A percentile compares a stretch with the other conserved stretches of the same genome.
phyloP scores from a whole-genome alignment of 1,140 invertebrate genomes.

The Spodoptera litura region DNA sequence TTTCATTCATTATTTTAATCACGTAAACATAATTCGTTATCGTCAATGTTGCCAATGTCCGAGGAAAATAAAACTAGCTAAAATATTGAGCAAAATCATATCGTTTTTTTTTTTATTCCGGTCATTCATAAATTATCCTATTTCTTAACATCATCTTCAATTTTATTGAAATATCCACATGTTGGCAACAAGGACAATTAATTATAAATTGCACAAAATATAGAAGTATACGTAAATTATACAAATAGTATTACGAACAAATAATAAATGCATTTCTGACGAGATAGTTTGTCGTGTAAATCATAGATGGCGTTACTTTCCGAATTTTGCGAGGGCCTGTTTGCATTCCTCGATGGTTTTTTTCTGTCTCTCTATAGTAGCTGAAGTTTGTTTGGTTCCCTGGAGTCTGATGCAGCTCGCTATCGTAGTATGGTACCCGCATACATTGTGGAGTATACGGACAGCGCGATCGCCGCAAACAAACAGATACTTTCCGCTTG shows the following conservation, averaged over 20 bases:
- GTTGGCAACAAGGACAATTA: slow-evolving; percentile 38
- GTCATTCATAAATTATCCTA: neutral
- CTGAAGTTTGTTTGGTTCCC: slow-evolving; percentile 88
- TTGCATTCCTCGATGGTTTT: slow-evolving; percentile 90
- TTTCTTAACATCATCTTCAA: neutral
- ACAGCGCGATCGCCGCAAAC: slow-evolving; percentile 92
- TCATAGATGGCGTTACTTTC: slow-evolving; percentile 60
- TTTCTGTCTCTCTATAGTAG: slow-evolving; percentile 91
- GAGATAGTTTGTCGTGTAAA: slow-evolving; percentile 30
- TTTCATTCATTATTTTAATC: neutral
- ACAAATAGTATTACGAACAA: slow-evolving; percentile 44
- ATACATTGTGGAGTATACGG: slow-evolving; percentile 93
- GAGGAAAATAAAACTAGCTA: neutral
- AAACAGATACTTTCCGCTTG: slow-evolving; percentile 91
- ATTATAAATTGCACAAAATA: neutral
- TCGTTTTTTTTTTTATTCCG: neutral
- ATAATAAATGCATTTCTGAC: slow-evolving; percentile 64
- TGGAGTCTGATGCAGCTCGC: slow-evolving; percentile 89
- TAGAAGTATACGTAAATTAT: slow-evolving; percentile 26
- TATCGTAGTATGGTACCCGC: slow-evolving; percentile 90
- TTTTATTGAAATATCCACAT: neutral
- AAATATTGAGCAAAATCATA: neutral
- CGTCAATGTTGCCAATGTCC: slow-evolving; percentile 35
- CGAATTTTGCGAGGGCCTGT: slow-evolving; percentile 86
- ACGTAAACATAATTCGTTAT: neutral